Base-by-base conservation (phyloP, 2,888 invertebrate species). In the Biston betularia region DNA sequence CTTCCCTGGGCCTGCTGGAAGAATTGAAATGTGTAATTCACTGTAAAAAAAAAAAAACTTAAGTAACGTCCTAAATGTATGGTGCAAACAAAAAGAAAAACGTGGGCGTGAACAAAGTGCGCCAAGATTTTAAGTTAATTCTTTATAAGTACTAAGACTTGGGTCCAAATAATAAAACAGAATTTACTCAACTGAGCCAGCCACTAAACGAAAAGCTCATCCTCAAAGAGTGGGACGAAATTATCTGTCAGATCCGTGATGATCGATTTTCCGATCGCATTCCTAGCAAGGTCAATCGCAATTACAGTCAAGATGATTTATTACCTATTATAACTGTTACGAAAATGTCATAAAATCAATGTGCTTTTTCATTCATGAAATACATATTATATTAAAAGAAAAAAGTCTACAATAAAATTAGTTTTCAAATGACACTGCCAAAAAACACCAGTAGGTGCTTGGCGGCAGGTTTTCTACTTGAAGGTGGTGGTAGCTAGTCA, bases 261-360 rank as follows among this genome's bases (percentile, higher is more conserved):
- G 64, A 65, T 65, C 64, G 64, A 65, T 65, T 59, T 63, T 49
- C 44, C 34, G 46, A 64, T 59, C 14, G 59, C 34, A 48, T 54
- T 46, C 53, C 45, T 46, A 40, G 38, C 38, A 64, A 58, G 57
- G 52, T 58, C 46, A 63, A 34, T 12, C 42, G 38, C 24, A 15
- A 44, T 55, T 55, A 12, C 42, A 11, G 34, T 42, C 49, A 35
- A 45, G 24, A n/a, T 38, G 9, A 24, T 24, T 24, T 3, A 24
- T 24, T 24, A 24, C 24, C 24, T 24, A 4, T 38, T 38, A 33
- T 38, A 34, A 10, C 42, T 10, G 42, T 42, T 11, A 1, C 42
- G 11, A 42, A 10, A 10, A 11, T 10, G 0, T 5, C 42, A 42
- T 10, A 10, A 11, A n/a, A n/a, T n/a, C 42, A 11, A 42, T 42